phyloP scores from a whole-genome alignment of 1,140 invertebrate genomes.

The Homarus americanus region DNA sequence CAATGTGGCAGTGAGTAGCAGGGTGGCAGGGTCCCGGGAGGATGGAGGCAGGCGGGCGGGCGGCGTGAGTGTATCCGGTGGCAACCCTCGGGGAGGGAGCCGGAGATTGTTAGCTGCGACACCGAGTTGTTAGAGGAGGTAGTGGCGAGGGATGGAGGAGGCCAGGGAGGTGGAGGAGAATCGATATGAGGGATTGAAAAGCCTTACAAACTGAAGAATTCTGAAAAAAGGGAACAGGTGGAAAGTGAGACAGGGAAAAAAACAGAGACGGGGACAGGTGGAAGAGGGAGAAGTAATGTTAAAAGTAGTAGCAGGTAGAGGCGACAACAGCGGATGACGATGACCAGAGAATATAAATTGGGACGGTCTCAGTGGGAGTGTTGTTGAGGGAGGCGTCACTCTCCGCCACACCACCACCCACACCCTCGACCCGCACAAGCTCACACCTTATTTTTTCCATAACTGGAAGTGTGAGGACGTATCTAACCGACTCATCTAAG shows the following conservation, averaged over 20 bases:
- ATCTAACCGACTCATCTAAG: no score
- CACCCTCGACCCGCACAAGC: no score
- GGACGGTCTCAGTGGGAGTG: slow-evolving; percentile 14
- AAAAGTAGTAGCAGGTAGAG: not conserved
- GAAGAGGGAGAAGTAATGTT: slow-evolving; percentile 19
- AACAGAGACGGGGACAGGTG: not conserved
- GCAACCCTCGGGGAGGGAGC: slow-evolving; percentile 45
- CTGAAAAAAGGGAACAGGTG: not conserved
- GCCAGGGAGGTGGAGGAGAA: not conserved
- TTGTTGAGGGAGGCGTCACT: not conserved
- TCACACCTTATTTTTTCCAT: no score
- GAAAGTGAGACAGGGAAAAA: not conserved
- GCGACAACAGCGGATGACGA: slow-evolving; percentile 4
- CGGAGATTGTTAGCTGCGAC: slow-evolving; percentile 46
- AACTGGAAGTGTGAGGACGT: no score
- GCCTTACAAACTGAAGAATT: not conserved
- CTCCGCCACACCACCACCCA: no score
- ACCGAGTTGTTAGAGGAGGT: slow-evolving; percentile 26
- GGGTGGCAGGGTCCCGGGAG: not conserved
- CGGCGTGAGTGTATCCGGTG: slow-evolving; percentile 38
- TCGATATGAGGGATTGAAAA: not conserved
- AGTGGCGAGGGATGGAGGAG: not conserved
- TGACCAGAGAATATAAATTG: not conserved
- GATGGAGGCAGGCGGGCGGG: not conserved
- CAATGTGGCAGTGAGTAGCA: not conserved